Percentiles rank a stretch among this genome's conserved stretches.
Conservation (phyloP, 2,888 invertebrate species). For the Operophtera brumata region DNA sequence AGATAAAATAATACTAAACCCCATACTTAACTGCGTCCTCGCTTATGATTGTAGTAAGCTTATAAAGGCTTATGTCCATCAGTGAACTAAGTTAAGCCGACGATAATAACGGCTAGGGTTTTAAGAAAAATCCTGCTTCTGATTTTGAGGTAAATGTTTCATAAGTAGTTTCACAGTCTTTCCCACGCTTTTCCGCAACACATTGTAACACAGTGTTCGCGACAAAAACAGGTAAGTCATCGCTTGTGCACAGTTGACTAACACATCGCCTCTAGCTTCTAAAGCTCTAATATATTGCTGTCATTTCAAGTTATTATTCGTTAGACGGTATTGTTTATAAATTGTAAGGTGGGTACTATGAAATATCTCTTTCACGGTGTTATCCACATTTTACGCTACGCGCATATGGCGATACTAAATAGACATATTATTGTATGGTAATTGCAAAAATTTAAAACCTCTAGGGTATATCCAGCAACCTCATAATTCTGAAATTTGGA, state of each 20-base stretch:
- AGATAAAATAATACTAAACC: too few relatives aligned
- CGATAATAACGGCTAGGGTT: not conserved
- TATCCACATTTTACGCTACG: not conserved
- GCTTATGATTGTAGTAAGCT: too few relatives aligned
- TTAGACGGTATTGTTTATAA: conserved; percentile 19
- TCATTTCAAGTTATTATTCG: conserved; percentile 13
- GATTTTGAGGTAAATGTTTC: conserved; percentile 10
- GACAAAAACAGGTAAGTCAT: conserved; percentile 13
- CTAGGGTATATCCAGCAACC: too few relatives aligned
- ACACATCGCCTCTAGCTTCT: conserved; percentile 7
- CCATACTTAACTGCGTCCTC: too few relatives aligned
- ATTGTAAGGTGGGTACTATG: conserved; percentile 1
- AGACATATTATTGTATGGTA: too few relatives aligned
- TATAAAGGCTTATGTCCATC: too few relatives aligned
- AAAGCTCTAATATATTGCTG: conserved; percentile 19
- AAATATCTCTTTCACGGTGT: conserved; percentile 1
- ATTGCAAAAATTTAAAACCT: too few relatives aligned
- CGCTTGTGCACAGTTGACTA: conserved; percentile 1
- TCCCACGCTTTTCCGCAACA: conserved; percentile 15
- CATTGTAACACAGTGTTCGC: conserved; percentile 11
- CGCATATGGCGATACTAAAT: not conserved
- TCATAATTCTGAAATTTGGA: too few relatives aligned
- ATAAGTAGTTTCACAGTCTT: not conserved
- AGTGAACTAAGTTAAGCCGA: too few relatives aligned
- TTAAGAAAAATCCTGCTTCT: not conserved